Percentiles rank a stretch among this genome's conserved stretches.
Evolutionary conservation across 2,797 vertebrate genomes (phyloP).

Genomic region (Holocentrus rufus): DNA sequence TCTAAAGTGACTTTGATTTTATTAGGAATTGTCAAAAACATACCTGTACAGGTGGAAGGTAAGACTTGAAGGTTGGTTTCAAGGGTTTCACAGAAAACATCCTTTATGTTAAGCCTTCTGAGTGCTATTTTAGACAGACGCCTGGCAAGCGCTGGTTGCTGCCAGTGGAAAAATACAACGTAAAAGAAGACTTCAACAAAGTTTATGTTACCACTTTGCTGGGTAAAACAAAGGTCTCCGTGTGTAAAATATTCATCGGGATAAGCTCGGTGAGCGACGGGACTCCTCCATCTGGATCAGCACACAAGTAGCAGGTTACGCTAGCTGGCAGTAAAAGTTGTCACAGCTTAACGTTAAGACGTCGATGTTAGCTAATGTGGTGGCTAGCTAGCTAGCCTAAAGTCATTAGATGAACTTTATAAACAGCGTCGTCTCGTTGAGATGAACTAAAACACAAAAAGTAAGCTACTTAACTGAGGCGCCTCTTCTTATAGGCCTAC

Average conservation of each 20-base stretch:
- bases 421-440: slow-evolving; percentile 7
- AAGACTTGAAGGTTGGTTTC: slow-evolving; percentile 91
- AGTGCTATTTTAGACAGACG: slow-evolving; percentile 41
- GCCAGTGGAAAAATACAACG: slow-evolving; percentile 37
- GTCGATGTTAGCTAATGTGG: slow-evolving; percentile 63
- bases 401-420: slow-evolving; percentile 65
- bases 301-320: slow-evolving; percentile 28
- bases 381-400: slow-evolving; percentile 61
- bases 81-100: slow-evolving; percentile 91
- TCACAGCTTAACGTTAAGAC: slow-evolving; percentile 65
- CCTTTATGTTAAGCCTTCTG: slow-evolving; percentile 62
- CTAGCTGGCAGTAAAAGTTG: slow-evolving; percentile 64
- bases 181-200: slow-evolving; percentile 38
- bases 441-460: not conserved
- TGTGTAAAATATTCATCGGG: slow-evolving; percentile 58
- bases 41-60: slow-evolving; percentile 93
- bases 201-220: slow-evolving; percentile 36
- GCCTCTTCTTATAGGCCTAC: slow-evolving; percentile 39
- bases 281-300: slow-evolving; percentile 57
- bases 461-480: not conserved
- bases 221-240: slow-evolving; percentile 32
- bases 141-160: slow-evolving; percentile 37
- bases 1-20: not conserved
- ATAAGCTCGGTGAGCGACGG: slow-evolving; percentile 20
- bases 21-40: slow-evolving; percentile 18